These are phyloP conservation scores for Delphinapterus leucas DNA, from an alignment of 2,113 vertebrate genomes.

Conservation along the genomic window DNA sequence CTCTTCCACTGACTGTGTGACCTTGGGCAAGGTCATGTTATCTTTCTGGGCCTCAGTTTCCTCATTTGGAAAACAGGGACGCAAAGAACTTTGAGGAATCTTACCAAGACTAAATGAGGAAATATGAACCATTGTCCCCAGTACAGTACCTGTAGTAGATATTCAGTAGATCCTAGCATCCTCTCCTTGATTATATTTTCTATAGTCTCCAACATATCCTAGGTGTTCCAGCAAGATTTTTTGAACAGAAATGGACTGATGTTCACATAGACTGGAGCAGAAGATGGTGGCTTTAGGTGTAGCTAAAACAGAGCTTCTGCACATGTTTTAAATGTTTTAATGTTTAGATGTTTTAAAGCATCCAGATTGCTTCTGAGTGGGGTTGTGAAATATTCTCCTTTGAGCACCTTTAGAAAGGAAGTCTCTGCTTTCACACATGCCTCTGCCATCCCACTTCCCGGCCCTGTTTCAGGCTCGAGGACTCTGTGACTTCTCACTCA, in stretches of 20 bases:
- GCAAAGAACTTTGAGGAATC: neutral
- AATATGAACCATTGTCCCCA: neutral
- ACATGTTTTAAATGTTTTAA: no score
- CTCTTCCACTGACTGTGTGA: neutral
- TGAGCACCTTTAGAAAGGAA: neutral
- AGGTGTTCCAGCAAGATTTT: neutral
- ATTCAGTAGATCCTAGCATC: no score
- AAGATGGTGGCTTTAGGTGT: neutral
- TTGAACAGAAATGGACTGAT: neutral
- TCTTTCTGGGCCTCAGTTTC: neutral
- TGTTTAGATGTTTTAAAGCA: neutral
- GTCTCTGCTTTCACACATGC: neutral
- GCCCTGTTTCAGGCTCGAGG: conserved; percentile 1
- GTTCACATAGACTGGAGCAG: neutral
- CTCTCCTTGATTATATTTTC: neutral
- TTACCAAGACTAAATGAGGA: neutral
- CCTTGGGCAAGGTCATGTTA: neutral
- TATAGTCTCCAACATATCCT: neutral
- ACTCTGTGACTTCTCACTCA: conserved; percentile 39
- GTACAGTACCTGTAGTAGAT: no score
- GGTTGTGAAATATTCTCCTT: neutral
- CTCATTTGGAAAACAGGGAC: neutral
- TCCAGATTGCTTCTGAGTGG: neutral
- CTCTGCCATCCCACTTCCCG: neutral
- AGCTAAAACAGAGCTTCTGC: neutral